Evolutionary conservation across 1,140 invertebrate species (phyloP), one percentile per base, ranked within the genome.

Genomic region (Drosophila watanabei): DNA sequence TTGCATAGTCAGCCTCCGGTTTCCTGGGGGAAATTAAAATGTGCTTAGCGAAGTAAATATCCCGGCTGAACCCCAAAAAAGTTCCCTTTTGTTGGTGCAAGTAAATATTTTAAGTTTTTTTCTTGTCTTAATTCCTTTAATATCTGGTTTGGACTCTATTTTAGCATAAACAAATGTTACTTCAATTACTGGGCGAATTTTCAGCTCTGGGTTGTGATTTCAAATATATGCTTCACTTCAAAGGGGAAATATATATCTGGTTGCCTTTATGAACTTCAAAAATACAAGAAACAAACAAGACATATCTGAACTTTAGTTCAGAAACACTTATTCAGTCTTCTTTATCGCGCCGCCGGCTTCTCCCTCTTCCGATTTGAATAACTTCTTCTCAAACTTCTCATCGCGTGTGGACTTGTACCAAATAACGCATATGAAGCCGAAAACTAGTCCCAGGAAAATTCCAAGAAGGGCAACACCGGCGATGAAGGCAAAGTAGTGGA

Each of bases 11-110:
- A 75, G 64, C 69, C 64, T 43, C 60, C 45, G 35, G 41, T 75
- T 82, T 87, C 84, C 84, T 88, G 69, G 28, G 84, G 84, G 84
- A 88, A 88, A 88, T 88, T 88, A 88, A 88, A 88, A 88, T 84
- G 78, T 88, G 66, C 77, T 87, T 72, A 84, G 63, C 51, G 73
- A 51, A 69, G 79, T 80, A 80, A 62, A 54, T 62, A 62, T 54
- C 32, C 45, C 30, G 52, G 32, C 18, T 13, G 33, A 24, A 5
- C 35, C 56, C 56, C 16, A 43, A 43, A 43, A 43, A 58, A 58
- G 35, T n/a, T 58, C 20, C 35, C 54, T 58, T 58, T 58, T 58
- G 33, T 45, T 43, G 35, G 24, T 28, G 24, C 35, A n/a, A 13
- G 24, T 8, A 18, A 58, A 24, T 58, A 43, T 24, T 37, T 37